Evolutionary conservation across 2,797 vertebrate species (phyloP).

Genomic region (Synaphobranchus kaupii): DNA sequence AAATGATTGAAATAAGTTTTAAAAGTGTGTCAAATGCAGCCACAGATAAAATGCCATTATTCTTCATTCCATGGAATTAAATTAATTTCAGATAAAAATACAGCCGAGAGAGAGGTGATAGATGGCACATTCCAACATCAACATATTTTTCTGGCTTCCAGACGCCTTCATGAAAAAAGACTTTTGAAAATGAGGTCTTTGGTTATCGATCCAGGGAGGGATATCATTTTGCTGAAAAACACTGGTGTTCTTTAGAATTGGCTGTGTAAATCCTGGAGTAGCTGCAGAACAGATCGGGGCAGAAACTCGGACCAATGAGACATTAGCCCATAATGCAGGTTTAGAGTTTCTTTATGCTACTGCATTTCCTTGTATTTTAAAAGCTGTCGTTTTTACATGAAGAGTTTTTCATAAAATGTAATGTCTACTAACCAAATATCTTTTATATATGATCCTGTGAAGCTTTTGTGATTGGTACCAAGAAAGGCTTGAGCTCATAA

Average conservation of each 20-base stretch:
- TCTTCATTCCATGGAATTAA: constrained; percentile 14
- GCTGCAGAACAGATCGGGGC: neutral
- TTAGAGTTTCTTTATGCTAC: neutral
- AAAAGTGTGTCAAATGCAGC: neutral
- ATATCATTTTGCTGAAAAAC: neutral
- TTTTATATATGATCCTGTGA: neutral
- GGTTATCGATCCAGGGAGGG: neutral
- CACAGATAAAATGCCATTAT: constrained; percentile 11
- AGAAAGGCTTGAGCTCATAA: neutral
- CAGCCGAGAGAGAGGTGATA: neutral
- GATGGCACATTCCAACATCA: neutral
- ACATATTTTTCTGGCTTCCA: neutral
- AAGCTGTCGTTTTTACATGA: neutral
- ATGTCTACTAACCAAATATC: neutral
- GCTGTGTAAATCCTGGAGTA: neutral
- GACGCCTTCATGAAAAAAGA: neutral
- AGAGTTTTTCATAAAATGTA: neutral
- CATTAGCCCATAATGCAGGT: neutral
- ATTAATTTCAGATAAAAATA: neutral
- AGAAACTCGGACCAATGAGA: neutral
- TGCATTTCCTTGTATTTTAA: neutral
- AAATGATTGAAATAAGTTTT: neutral
- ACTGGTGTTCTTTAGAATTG: neutral
- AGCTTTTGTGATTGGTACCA: neutral
- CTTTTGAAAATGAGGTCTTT: constrained; percentile 11